Conservation (phyloP, 2,888 invertebrate species). For the Zygothrica quintamaculata region DNA sequence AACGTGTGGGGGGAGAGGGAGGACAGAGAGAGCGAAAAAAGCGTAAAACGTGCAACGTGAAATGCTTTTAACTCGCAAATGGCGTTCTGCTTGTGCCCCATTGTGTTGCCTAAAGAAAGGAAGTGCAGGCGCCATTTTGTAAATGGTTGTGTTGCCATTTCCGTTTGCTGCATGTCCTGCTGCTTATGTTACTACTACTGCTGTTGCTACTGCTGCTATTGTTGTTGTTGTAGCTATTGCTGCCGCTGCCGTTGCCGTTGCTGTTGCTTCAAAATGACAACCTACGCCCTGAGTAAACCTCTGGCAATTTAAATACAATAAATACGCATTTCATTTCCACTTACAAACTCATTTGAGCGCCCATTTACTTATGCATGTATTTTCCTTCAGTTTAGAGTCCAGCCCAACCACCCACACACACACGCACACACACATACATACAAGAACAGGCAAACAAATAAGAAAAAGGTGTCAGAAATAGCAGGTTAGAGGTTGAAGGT, state of each 20-base stretch:
- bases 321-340: constrained; percentile 78
- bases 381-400: constrained; percentile 49
- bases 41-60: constrained; percentile 16
- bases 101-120: constrained; percentile 41
- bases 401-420: background rate
- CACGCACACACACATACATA: background rate
- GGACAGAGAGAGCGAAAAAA: background rate
- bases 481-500: constrained; percentile 33
- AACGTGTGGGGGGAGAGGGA: no score
- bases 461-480: constrained; percentile 68
- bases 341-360: constrained; percentile 75
- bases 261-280: constrained; percentile 26
- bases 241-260: background rate
- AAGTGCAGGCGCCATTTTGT: constrained; percentile 68
- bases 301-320: constrained; percentile 75
- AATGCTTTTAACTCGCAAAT: constrained; percentile 55
- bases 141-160: constrained; percentile 63
- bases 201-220: background rate
- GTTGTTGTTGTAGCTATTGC: background rate
- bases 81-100: constrained; percentile 23
- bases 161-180: constrained; percentile 62
- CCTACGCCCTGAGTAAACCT: constrained; percentile 32
- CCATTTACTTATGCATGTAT: constrained; percentile 73
- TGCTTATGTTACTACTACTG: constrained; percentile 18
- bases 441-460: no score